Evolutionary conservation across 1,140 invertebrate species (phyloP), one percentile per base, ranked within the genome.

Genomic region (Frieseomelitta varia): DNA sequence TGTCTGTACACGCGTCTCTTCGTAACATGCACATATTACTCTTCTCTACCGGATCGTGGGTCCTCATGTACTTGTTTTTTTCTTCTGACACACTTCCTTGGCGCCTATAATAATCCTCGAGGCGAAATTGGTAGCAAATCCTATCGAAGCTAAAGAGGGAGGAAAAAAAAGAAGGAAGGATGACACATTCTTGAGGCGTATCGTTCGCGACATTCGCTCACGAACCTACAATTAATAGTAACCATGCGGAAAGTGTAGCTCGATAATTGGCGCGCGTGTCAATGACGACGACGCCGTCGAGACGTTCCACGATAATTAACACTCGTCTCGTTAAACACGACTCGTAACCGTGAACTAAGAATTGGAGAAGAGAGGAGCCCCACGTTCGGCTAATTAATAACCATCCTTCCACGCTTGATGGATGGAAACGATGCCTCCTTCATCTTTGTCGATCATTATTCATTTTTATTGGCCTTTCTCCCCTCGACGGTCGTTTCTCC

Each of bases 221-320:
- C 78, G 58, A 74, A 56, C 58, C n/a, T 74, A 79, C 71, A 67
- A 84, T 84, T 84, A 84, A 84, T 73, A 61, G 34, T 39, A 56
- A 74, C 69, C 68, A 58, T 51, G 51, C 51, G 51, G 69, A 74
- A 84, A 84, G 73, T 65, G 71, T 80, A 69, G 77, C 27, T 10
- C 21, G 58, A 80, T 84, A 80, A 80, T 73, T 65, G 69, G 67
- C 78, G 69, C 76, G 58, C 68, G 47, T 80, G 77, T 84, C 83
- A 80, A 84, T 67, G 77, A 34, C 68, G 82, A 80, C 34, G 69
- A 34, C 68, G 68, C 68, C 68, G 56, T 73, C 82, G 17, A 84
- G 77, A 84, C 51, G 55, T 72, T 58, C 56, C 56, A 67, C 51
- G 30, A 19, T 84, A 80, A 84, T 79, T 79, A 74, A 79, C 69